phyloP scores from a whole-genome alignment of 2,113 vertebrate species.

The Ciconia stormi region DNA sequence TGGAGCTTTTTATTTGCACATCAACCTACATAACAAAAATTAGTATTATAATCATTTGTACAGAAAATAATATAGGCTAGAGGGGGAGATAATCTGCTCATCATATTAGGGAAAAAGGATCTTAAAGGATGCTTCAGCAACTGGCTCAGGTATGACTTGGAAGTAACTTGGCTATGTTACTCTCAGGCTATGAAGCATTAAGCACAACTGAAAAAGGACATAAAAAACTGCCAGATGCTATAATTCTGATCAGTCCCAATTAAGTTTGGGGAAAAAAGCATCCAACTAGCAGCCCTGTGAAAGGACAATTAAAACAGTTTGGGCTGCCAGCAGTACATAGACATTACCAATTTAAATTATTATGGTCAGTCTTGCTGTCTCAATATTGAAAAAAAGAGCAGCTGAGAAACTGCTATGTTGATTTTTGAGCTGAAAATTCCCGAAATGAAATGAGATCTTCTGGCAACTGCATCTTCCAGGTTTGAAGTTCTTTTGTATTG shows the following conservation, averaged over 20 bases:
- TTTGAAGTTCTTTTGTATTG: not conserved
- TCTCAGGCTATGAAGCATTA: not conserved
- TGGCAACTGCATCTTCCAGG: not conserved
- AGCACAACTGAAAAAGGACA: not conserved
- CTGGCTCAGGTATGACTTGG: not conserved
- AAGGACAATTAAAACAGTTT: not conserved
- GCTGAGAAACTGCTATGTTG: not conserved
- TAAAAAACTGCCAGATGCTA: not conserved
- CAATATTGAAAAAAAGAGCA: not conserved
- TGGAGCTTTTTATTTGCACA: not conserved
- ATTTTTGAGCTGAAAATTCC: not conserved
- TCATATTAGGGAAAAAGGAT: not conserved
- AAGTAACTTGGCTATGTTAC: not conserved
- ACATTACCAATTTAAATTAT: not conserved
- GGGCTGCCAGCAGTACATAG: not conserved
- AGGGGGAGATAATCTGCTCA: not conserved
- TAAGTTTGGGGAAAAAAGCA: not conserved
- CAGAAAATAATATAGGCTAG: not conserved
- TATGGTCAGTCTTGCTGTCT: not conserved
- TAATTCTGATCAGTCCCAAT: not conserved
- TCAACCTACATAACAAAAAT: not conserved
- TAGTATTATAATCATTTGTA: not conserved
- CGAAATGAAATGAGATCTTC: not conserved
- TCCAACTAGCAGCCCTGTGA: not conserved
- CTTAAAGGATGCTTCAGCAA: not conserved